Conservation (phyloP, 2,113 vertebrate species). For the Formicarius rufipectus region DNA sequence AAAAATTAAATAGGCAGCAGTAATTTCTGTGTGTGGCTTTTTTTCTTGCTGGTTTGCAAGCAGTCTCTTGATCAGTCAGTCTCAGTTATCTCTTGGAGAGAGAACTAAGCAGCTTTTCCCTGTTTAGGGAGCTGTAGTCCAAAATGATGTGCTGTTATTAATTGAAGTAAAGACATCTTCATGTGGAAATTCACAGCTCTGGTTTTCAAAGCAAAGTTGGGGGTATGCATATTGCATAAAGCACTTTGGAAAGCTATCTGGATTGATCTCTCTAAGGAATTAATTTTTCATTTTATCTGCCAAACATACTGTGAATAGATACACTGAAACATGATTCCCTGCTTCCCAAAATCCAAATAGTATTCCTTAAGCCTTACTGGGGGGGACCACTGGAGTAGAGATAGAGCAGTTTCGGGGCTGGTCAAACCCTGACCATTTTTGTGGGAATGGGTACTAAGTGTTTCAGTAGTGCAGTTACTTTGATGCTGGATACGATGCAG, state of each 20-base stretch:
- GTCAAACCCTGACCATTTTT: background rate
- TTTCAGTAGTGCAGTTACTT: background rate
- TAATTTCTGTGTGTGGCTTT: background rate
- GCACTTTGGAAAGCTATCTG: background rate
- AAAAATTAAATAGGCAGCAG: background rate
- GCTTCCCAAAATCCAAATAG: background rate
- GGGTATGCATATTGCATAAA: background rate
- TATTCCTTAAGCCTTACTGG: background rate
- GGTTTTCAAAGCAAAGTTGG: background rate
- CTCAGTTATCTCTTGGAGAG: background rate
- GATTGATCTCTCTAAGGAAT: background rate
- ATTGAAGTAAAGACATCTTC: slow-evolving; percentile 3
- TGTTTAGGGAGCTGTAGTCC: background rate
- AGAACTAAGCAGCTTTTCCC: background rate
- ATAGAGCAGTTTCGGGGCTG: background rate
- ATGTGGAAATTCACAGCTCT: background rate
- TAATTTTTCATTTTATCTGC: background rate
- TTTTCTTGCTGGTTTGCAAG: background rate
- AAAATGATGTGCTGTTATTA: slow-evolving; percentile 12
- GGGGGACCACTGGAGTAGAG: background rate
- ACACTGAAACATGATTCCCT: background rate
- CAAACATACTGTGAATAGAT: background rate
- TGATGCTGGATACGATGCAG: background rate
- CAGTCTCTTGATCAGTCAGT: background rate
- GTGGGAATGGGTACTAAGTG: background rate